Base-by-base conservation (phyloP, 2,888 invertebrate species). In the Ethmia dodecea region DNA sequence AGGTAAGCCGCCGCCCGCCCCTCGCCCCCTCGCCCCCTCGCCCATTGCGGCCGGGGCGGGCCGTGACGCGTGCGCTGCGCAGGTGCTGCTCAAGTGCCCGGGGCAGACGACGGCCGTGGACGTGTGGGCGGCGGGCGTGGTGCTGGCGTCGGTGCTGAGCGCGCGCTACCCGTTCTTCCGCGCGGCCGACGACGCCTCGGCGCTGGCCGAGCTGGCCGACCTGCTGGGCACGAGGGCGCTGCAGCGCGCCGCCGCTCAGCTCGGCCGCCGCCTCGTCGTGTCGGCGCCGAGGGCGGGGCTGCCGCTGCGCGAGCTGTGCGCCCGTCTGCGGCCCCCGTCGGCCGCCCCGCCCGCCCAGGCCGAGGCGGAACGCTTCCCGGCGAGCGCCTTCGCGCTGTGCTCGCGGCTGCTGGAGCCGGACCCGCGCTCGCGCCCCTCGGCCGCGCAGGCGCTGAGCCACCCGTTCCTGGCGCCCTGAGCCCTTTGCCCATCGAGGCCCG, bases 81-180 rank as follows among this genome's bases (percentile, higher is more conserved):
- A 64, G 61, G 94, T 94, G 52, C 73, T 94, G 48, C 83, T 96
- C 16, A 94, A 94, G 75, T 90, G 90, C 67, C 84, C 89, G n/a
- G 83, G 89, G 41, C 97, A 97, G 83, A 91, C 92, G 18, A 92
- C 94, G 55, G 94, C 93, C 42, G 93, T 97, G 47, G 97, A 97
- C 79, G 88, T 94, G 55, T 97, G 97, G 96, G 94, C 96, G 31
- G 90, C 91, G 27, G 96, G 96, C 38, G 92, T 96, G 31, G 94
- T 96, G 51, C 89, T 96, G 61, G 80, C 62, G 29, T 71, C 70
- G 52, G 67, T 94, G 47, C 84, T 96, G 22, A 92, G 93, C 52
- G 91, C 91, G 26, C 91, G 94, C 8, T 94, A 94, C 80, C 95
- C 95, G 33, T 93, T 96, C 72, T 94, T 96, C 69, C 91, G 93